phyloP scores from a whole-genome alignment of 2,113 vertebrate genomes.

The Merops nubicus region DNA sequence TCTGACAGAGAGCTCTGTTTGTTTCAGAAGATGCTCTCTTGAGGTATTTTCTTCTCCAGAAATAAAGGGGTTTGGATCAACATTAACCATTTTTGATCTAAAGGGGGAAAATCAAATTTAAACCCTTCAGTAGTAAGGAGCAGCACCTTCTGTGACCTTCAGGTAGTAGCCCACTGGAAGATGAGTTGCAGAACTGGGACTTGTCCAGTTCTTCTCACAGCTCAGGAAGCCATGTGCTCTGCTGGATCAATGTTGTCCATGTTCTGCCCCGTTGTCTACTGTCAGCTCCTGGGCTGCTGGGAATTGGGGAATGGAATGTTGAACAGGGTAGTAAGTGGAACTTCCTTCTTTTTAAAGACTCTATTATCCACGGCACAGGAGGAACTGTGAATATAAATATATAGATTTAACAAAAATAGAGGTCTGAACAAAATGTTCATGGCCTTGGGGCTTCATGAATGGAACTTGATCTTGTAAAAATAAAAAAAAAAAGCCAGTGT shows the following conservation, averaged over 20 bases:
- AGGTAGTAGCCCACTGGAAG: not conserved
- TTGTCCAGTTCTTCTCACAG: not conserved
- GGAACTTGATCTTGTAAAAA: not conserved
- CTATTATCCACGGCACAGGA: not conserved
- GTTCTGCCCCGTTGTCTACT: fast-evolving
- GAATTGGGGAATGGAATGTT: not conserved
- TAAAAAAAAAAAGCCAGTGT: not conserved
- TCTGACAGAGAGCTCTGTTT: not conserved
- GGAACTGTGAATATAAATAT: not conserved
- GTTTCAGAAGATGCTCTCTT: not conserved
- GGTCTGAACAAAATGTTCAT: not conserved
- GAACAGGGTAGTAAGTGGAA: not conserved
- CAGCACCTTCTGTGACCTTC: not conserved
- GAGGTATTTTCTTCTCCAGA: not conserved
- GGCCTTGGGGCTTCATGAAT: not conserved
- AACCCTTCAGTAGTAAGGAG: fast-evolving
- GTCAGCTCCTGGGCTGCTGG: not conserved
- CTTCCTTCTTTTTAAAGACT: not conserved
- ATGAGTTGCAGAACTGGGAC: not conserved
- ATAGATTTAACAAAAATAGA: not conserved
- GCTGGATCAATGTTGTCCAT: fast-evolving
- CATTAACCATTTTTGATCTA: not conserved
- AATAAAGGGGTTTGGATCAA: not conserved
- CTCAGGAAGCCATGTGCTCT: fast-evolving
- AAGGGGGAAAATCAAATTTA: not conserved